Base-by-base conservation (phyloP, 2,797 vertebrate genomes). In the Diplodus sargus region DNA sequence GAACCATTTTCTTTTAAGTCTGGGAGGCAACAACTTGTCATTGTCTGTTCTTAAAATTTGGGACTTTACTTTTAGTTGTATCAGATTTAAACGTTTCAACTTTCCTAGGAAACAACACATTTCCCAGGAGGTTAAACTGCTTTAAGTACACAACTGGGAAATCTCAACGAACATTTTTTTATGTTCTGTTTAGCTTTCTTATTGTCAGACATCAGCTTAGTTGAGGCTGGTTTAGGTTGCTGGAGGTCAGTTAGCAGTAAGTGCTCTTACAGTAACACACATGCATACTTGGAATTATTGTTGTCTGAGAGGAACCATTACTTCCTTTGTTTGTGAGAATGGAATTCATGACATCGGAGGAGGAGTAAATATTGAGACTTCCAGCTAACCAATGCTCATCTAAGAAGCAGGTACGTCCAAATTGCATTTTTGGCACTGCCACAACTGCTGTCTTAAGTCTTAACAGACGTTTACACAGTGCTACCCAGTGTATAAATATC, bases 321-420 rank as follows among this genome's bases (percentile, higher is more conserved):
- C 68, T 81, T 74, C 58, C 43, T 82, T 81, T 74, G 76, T 75
- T 72, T 68, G 68, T 39, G 42, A 14, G 48, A 75, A 58, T 64
- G 66, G 81, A 73, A 76, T 76, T 75, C 42, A 65, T 16, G 68
- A 74, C 77, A 54, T 53, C 67, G n/a, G 15, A 54, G 47, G 54
- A 79, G 63, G 52, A 70, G 65, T 81, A 83, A 58, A 84, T 79
- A 68, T 56, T 74, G 34, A 70, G 16, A 75, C 58, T 54, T 18
- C 59, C 11, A 72, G 65, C 28, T 62, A 48, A 16, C 15, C 30
- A 72, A 61, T 30, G n/a, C 28, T 43, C 13, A 45, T 73, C 11
- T 4, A 52, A 69, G 70, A 53, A 39, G n/a, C 39, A 39, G 39
- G 39, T 39, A 39, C 10, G 61, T 72, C 78, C 4, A 12, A 63